A percentile compares a stretch with the other conserved stretches of the same genome.
phyloP scores from a whole-genome alignment of 2,113 vertebrate species.

The Prochilodus magdalenae region DNA sequence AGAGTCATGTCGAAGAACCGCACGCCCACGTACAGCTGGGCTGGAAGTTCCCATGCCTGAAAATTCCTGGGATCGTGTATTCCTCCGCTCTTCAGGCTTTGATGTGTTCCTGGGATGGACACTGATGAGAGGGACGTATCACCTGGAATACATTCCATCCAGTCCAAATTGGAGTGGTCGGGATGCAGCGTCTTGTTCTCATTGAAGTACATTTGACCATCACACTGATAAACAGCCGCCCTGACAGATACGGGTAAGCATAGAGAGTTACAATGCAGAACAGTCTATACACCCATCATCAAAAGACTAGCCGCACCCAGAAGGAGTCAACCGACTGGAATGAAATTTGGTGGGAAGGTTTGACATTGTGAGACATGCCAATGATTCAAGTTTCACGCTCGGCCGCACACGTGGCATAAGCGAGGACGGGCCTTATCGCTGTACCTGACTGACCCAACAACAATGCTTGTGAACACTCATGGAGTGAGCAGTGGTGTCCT shows the following conservation, averaged over 20 bases:
- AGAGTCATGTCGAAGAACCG: constrained; percentile 65
- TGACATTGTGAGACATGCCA: too few relatives aligned
- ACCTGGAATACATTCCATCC: constrained; percentile 66
- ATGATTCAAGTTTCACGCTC: too few relatives aligned
- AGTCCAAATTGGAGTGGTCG: constrained; percentile 27
- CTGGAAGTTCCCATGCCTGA: constrained; percentile 65
- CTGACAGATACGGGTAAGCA: constrained; percentile 8
- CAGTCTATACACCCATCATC: too few relatives aligned
- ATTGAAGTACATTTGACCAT: neutral
- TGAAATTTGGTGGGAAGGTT: too few relatives aligned
- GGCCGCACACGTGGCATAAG: too few relatives aligned
- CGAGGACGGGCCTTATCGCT: too few relatives aligned
- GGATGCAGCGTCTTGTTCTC: neutral
- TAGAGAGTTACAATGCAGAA: too few relatives aligned
- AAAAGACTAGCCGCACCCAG: too few relatives aligned
- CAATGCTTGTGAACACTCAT: too few relatives aligned
- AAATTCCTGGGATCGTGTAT: neutral
- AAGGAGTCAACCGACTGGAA: too few relatives aligned
- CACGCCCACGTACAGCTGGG: constrained; percentile 68
- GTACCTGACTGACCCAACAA: too few relatives aligned
- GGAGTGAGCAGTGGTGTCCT: too few relatives aligned
- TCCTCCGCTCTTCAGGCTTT: constrained; percentile 59
- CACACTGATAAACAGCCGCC: constrained; percentile 13
- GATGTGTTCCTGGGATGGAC: constrained; percentile 70
- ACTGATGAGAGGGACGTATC: constrained; percentile 58